These are phyloP conservation scores for Coreius guichenoti DNA, from an alignment of 2,797 vertebrate genomes.

Conservation along the genomic window DNA sequence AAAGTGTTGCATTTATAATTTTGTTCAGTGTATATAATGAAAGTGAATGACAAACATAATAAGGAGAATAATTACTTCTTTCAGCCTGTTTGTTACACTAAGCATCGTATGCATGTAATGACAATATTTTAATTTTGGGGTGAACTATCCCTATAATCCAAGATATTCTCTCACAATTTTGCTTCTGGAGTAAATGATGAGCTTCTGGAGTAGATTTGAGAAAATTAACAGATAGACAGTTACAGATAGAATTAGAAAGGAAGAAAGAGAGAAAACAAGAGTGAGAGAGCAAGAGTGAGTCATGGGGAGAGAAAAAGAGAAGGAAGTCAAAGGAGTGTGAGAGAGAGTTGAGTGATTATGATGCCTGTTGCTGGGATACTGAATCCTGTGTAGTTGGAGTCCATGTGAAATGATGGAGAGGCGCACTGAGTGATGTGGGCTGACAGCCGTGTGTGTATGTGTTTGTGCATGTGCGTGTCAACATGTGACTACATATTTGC, in stretches of 20 bases:
- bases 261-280: conserved; percentile 13
- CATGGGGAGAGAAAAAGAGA: conserved; percentile 16
- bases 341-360: conserved; percentile 41
- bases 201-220: neutral
- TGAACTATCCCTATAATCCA: neutral
- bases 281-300: conserved; percentile 33
- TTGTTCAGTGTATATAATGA: no score
- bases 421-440: conserved; percentile 42
- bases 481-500: conserved; percentile 13
- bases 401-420: conserved; percentile 52
- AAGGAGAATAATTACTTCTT: neutral
- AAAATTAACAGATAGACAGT: neutral
- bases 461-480: conserved; percentile 26
- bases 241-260: conserved; percentile 14
- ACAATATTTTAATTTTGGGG: neutral
- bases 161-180: neutral
- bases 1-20: no score
- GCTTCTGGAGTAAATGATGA: neutral
- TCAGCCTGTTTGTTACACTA: neutral
- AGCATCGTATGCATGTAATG: no score
- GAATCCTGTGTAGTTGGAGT: conserved; percentile 45
- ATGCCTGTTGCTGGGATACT: conserved; percentile 60
- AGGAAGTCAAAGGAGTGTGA: conserved; percentile 8
- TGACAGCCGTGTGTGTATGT: conserved; percentile 34
- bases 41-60: neutral